phyloP scores from a whole-genome alignment of 2,113 vertebrate species.

The Tylochromis polylepis region DNA sequence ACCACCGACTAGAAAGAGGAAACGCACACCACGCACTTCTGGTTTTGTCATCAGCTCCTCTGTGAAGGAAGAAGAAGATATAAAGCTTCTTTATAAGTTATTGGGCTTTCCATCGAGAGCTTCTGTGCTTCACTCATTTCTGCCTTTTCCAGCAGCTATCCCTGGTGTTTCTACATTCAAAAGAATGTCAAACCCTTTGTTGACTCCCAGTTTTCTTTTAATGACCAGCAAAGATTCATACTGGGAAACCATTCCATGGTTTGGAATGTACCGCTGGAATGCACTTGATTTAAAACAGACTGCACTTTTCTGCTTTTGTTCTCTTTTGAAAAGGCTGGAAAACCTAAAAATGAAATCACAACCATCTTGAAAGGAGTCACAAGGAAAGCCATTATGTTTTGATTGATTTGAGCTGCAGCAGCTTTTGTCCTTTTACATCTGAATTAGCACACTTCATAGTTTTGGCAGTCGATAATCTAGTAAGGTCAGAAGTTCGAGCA shows the following conservation, averaged over 20 bases:
- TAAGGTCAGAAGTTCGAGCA: not conserved
- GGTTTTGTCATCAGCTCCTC: slow-evolving; percentile 82
- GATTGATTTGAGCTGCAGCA: not conserved
- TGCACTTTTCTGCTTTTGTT: not conserved
- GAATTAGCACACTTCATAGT: not conserved
- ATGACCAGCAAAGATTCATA: not conserved
- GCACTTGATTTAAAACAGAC: slow-evolving; percentile 19
- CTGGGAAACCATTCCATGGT: not conserved
- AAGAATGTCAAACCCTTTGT: not conserved
- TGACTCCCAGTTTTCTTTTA: not conserved
- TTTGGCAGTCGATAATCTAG: not conserved
- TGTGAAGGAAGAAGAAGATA: slow-evolving; percentile 22
- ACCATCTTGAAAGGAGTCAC: not conserved
- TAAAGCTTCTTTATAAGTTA: not conserved
- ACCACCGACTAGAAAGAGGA: slow-evolving; percentile 94
- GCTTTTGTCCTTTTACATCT: not conserved
- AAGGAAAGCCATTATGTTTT: not conserved
- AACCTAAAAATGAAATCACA: not conserved
- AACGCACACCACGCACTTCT: slow-evolving; percentile 83
- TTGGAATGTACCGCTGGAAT: not conserved
- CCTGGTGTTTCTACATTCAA: not conserved
- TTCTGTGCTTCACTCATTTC: not conserved
- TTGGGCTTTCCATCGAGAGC: not conserved
- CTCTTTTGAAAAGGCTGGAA: not conserved
- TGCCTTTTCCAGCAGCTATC: not conserved